Evolutionary conservation across 1,140 invertebrate species (phyloP), one percentile per base, ranked within the genome.

Genomic region (Belonocnema kinseyi): DNA sequence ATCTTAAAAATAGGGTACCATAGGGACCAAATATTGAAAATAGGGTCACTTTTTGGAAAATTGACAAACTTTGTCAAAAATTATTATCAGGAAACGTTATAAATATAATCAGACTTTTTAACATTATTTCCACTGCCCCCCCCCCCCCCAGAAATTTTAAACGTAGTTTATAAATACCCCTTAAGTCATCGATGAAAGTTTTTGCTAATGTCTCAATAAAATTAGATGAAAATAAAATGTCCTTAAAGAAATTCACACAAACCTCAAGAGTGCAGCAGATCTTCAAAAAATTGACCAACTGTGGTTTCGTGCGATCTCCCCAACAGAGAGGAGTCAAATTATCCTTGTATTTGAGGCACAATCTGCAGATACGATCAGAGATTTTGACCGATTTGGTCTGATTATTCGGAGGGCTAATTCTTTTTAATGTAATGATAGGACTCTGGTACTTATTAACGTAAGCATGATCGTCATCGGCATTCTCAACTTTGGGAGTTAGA

Each of bases 361-460:
- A 66, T 66, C 61, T 33, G 26, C 61, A 66, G 26, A 33, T 66
- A 66, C 61, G 61, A 8, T 66, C 61, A 33, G 61, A 13, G 16
- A 16, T 33, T 66, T 66, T 66, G 5, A 26, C 33, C n/a, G 33
- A 8, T 10, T 40, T 40, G 4, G 1, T 7, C 40, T 40, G 26
- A 61, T 61, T 40, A 2, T 66, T 21, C 26, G 13, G 26, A 46
- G 40, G 5, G n/a, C 14, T 66, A 33, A 66, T 26, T 26, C 14
- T 40, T n/a, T 66, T 66, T 26, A 66, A 40, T 66, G 61, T 66
- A 8, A 66, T 66, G n/a, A 66, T 66, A n/a, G 61, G 61, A 66
- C 61, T 66, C 26, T 66, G 61, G n/a, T 66, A 66, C 40, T 66
- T 66, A 40, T 33, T 66, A 16, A 66, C 61, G n/a, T 66, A 66